phyloP scores from a whole-genome alignment of 1,140 invertebrate genomes.

The Microplitis mediator region DNA sequence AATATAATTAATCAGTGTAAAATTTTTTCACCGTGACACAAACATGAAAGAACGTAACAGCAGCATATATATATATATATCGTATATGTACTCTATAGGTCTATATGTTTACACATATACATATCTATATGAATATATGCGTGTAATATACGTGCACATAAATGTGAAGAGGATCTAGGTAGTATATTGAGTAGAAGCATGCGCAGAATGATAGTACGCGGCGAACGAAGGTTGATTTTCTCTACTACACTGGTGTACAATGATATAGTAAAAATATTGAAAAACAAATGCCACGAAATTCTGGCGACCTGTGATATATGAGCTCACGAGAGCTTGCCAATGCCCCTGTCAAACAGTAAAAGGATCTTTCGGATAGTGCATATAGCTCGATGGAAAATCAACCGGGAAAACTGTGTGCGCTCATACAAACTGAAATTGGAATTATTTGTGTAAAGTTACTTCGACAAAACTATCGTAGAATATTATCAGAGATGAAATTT shows the following conservation, averaged over 20 bases:
- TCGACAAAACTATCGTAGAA: too few species aligned
- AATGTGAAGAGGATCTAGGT: too few species aligned
- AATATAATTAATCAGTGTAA: conserved; percentile 23
- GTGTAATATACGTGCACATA: neutral
- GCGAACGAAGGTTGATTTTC: too few species aligned
- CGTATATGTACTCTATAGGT: too few species aligned
- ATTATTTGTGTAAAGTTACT: too few species aligned
- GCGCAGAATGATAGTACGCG: too few species aligned
- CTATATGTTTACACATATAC: too few species aligned
- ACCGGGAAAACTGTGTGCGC: neutral
- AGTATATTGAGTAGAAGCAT: too few species aligned
- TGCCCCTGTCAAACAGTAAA: conserved; percentile 14
- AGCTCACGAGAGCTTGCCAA: conserved; percentile 10
- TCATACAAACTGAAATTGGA: too few species aligned
- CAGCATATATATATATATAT: neutral
- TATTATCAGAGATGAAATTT: too few species aligned
- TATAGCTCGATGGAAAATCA: neutral
- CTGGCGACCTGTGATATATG: conserved; percentile 1
- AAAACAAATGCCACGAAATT: conserved; percentile 27
- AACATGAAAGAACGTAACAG: conserved; percentile 1
- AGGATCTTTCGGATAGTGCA: neutral
- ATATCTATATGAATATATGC: neutral
- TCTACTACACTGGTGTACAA: too few species aligned
- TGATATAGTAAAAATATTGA: conserved; percentile 25
- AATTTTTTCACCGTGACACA: neutral